A percentile compares a stretch with the other conserved stretches of the same genome.
phyloP scores from a whole-genome alignment of 2,797 vertebrate species.

The Ispidina picta region DNA sequence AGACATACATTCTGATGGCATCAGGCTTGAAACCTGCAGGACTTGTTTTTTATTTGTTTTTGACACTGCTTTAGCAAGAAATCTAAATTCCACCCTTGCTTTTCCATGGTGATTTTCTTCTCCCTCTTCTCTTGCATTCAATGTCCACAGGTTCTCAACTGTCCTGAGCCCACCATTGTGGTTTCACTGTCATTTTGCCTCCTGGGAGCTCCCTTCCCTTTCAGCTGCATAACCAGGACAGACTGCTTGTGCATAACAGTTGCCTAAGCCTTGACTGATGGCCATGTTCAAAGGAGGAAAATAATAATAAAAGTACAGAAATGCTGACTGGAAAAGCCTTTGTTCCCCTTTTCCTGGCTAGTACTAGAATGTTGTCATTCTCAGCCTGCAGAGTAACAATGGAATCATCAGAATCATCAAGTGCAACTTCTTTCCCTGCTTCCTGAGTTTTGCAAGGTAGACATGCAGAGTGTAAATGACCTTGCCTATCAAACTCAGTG shows the following conservation, averaged over 20 bases:
- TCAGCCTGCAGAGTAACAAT: neutral
- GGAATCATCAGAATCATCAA: neutral
- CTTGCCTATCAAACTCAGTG: neutral
- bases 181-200: neutral
- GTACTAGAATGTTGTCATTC: neutral
- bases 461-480: neutral
- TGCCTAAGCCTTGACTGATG: neutral
- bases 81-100: neutral
- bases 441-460: neutral
- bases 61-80: neutral
- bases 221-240: neutral
- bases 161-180: neutral
- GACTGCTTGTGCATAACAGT: fast-evolving
- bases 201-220: neutral
- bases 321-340: neutral
- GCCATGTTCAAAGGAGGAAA: neutral
- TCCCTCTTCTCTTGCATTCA: neutral
- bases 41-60: neutral
- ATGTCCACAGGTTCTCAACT: fast-evolving
- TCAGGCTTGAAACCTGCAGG: neutral
- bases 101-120: neutral
- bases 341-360: neutral
- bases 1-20: neutral
- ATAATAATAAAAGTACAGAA: neutral
- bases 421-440: neutral